Evolutionary conservation across 1,140 invertebrate species (phyloP).

Genomic region (Gryllus bimaculatus): DNA sequence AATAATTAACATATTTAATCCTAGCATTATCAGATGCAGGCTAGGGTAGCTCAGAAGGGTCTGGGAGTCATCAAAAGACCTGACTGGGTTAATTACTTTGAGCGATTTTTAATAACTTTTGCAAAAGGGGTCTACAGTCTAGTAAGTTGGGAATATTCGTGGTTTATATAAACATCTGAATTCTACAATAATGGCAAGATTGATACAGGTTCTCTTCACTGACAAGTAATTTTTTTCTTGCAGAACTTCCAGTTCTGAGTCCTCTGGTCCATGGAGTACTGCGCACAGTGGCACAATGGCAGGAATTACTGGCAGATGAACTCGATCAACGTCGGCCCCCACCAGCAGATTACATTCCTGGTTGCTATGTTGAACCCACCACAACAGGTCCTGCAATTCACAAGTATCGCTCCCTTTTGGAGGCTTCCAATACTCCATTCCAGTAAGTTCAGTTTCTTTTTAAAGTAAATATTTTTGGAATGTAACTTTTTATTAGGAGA

Average conservation of each 20-base stretch:
- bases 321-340: constrained; percentile 63
- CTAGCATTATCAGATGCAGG: no score
- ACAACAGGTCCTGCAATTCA: constrained; percentile 71
- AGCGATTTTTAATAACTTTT: no score
- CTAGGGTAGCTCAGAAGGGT: no score
- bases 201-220: no score
- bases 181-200: no score
- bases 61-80: no score
- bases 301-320: constrained; percentile 65
- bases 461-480: neutral
- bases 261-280: constrained; percentile 85
- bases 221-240: neutral
- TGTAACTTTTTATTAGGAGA: no score
- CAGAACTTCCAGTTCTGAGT: constrained; percentile 86
- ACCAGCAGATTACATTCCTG: constrained; percentile 71
- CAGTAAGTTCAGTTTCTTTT: constrained; percentile 42
- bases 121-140: no score
- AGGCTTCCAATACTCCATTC: constrained; percentile 93
- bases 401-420: constrained; percentile 86
- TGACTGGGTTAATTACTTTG: no score
- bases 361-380: constrained; percentile 65
- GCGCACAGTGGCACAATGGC: constrained; percentile 79
- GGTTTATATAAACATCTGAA: no score
- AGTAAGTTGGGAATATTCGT: no score
- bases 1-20: no score